Evolutionary conservation across 2,888 invertebrate genomes (phyloP).

Genomic region (Anorthoa munda): DNA sequence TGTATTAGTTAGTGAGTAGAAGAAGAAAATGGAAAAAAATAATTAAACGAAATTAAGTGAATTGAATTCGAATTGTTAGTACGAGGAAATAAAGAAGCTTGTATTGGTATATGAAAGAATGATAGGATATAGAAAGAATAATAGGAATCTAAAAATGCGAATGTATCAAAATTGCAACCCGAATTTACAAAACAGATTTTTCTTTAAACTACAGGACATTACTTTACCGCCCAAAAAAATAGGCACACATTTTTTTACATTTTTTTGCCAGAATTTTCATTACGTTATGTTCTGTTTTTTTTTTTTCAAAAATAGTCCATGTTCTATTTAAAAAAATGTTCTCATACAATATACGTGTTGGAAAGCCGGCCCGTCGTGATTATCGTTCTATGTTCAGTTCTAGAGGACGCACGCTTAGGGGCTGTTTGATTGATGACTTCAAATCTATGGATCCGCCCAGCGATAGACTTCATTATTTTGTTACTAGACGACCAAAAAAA

Average conservation of each 20-base stretch:
- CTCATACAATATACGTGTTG: conserved; percentile 65
- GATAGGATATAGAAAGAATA: too few species aligned
- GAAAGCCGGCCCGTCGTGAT: conserved; percentile 87
- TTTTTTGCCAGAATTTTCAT: not conserved
- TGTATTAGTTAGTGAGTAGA: conserved; percentile 5
- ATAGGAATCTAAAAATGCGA: not conserved
- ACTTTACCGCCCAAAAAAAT: conserved; percentile 27
- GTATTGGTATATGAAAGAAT: not conserved
- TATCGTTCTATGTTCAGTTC: conserved; percentile 87
- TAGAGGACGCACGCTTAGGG: conserved; percentile 86
- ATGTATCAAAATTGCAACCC: not conserved
- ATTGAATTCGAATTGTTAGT: not conserved
- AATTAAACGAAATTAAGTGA: not conserved
- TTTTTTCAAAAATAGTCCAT: not conserved
- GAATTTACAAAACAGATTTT: too few species aligned
- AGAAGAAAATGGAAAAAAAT: too few species aligned
- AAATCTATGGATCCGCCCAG: conserved; percentile 89
- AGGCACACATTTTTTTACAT: not conserved
- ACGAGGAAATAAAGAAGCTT: not conserved
- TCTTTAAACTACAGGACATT: not conserved
- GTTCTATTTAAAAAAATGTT: conserved; percentile 60
- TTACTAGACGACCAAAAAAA: conserved; percentile 23
- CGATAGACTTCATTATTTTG: conserved; percentile 46
- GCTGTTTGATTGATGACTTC: conserved; percentile 90
- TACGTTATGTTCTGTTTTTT: too few species aligned